A percentile compares a stretch with the other conserved stretches of the same genome.
These are phyloP conservation scores for Drosophila bocki DNA, from an alignment of 1,140 invertebrate species.

Conservation along the genomic window DNA sequence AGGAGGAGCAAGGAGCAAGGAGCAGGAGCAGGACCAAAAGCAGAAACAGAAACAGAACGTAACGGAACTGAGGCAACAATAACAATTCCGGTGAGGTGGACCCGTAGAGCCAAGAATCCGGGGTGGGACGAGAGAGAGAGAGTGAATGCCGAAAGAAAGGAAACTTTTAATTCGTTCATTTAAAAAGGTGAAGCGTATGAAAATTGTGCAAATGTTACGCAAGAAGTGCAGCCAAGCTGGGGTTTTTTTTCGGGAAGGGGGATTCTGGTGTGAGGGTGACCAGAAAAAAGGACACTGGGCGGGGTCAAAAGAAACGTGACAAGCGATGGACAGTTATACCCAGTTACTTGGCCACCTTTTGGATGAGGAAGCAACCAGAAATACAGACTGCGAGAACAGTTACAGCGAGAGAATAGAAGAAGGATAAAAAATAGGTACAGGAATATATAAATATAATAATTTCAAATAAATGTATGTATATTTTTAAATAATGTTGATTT, in stretches of 20 bases:
- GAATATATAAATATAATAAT: not conserved
- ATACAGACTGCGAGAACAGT: not conserved
- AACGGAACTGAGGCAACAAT: slow-evolving; percentile 52
- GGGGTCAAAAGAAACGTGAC: slow-evolving; percentile 57
- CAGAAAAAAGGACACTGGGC: slow-evolving; percentile 4
- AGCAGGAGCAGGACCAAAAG: slow-evolving; percentile 21
- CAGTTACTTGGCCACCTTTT: slow-evolving; percentile 33
- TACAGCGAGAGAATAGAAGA: not conserved
- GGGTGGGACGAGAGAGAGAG: not conserved
- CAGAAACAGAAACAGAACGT: slow-evolving; percentile 56
- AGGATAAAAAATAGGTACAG: not conserved
- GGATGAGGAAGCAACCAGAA: not conserved
- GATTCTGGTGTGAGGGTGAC: not conserved
- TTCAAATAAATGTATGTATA: not conserved
- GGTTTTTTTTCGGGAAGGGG: not conserved
- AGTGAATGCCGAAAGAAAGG: slow-evolving; percentile 49
- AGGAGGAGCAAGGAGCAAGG: not conserved
- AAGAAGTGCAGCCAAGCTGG: slow-evolving; percentile 40
- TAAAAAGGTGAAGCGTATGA: slow-evolving; percentile 80
- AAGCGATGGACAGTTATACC: slow-evolving; percentile 59
- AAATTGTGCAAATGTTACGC: slow-evolving; percentile 75
- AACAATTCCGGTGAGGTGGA: slow-evolving; percentile 17
- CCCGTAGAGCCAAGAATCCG: not conserved
- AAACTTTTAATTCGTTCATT: slow-evolving; percentile 83
- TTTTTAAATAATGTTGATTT: not conserved